phyloP scores from a whole-genome alignment of 1,140 invertebrate genomes.

The Cyphomyrmex costatus region DNA sequence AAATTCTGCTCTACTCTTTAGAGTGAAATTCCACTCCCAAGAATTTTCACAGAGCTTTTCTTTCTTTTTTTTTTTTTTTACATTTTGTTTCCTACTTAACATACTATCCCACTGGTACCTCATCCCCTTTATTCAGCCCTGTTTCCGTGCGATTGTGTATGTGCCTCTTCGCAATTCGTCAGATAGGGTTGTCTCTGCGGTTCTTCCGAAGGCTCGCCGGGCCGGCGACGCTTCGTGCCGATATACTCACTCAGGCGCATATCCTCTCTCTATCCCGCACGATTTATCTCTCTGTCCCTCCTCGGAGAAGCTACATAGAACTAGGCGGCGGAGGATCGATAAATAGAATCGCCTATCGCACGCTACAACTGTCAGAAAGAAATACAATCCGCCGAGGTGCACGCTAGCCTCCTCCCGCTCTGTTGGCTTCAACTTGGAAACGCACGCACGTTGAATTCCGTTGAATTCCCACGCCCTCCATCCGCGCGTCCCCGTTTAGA shows the following conservation, averaged over 20 bases:
- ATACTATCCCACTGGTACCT: too few relatives aligned
- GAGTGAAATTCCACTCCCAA: too few relatives aligned
- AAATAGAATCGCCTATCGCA: conserved; percentile 83
- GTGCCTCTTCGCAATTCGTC: background rate
- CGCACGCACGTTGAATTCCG: conserved; percentile 31
- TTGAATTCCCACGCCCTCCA: background rate
- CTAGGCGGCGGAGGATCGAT: conserved; percentile 79
- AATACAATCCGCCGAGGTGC: conserved; percentile 75
- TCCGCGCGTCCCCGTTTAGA: background rate
- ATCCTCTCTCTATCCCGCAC: conserved; percentile 33
- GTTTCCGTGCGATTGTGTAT: background rate
- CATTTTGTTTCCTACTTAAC: background rate
- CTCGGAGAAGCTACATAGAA: conserved; percentile 71
- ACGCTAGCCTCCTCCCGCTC: conserved; percentile 41
- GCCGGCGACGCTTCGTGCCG: conserved; percentile 25
- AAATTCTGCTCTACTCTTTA: too few relatives aligned
- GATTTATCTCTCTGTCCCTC: conserved; percentile 59
- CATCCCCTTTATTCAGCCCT: background rate
- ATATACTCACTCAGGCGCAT: conserved; percentile 49
- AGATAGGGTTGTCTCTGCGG: background rate
- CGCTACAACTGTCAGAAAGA: conserved; percentile 80
- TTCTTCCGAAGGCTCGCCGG: background rate
- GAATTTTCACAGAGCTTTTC: too few relatives aligned
- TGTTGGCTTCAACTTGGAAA: conserved; percentile 11
- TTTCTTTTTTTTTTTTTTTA: background rate